phyloP scores from a whole-genome alignment of 2,797 vertebrate species.

The Chiroxiphia lanceolata region DNA sequence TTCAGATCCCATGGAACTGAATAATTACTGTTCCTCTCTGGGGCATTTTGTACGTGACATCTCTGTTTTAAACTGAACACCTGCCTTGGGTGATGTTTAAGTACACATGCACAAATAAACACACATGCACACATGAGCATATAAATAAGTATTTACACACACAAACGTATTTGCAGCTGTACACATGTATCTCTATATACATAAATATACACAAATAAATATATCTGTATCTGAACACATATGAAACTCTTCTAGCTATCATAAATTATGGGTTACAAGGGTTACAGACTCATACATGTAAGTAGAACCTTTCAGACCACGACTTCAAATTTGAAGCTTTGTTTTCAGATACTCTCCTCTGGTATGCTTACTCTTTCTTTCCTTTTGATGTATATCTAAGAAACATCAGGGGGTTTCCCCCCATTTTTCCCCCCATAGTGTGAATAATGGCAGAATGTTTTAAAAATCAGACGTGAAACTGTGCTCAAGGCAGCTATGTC shows the following conservation, averaged over 20 bases:
- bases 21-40: neutral
- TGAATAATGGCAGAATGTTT: neutral
- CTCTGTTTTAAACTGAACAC: neutral
- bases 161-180: neutral
- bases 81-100: neutral
- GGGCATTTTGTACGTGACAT: neutral
- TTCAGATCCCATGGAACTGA: neutral
- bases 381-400: neutral
- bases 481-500: neutral
- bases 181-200: neutral
- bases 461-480: neutral
- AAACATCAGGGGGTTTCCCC: accelerated
- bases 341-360: neutral
- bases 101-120: neutral
- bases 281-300: neutral
- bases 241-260: neutral
- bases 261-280: neutral
- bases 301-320: neutral
- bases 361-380: neutral
- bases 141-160: neutral
- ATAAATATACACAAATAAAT: neutral
- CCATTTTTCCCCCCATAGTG: neutral
- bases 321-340: neutral
- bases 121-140: neutral
- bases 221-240: neutral